These are phyloP conservation scores for Neolamprologus falcicula DNA, from an alignment of 2,113 vertebrate genomes.

Conservation along the genomic window DNA sequence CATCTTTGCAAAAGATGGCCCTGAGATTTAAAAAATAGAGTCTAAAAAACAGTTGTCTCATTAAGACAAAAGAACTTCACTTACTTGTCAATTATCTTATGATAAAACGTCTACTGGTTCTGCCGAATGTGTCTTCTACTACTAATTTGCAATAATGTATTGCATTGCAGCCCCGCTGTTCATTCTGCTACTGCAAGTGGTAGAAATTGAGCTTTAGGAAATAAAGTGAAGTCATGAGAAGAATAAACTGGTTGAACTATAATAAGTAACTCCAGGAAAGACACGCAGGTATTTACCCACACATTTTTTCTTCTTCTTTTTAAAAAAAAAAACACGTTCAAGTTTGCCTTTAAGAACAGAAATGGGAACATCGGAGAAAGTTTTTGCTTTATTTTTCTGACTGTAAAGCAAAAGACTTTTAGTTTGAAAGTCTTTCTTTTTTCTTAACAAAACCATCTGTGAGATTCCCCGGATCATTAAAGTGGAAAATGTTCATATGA, in stretches of 20 bases:
- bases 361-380: neutral
- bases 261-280: neutral
- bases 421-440: neutral
- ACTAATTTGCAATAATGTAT: neutral
- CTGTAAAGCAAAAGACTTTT: neutral
- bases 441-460: neutral
- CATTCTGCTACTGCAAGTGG: neutral
- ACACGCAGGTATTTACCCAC: neutral
- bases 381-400: neutral
- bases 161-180: neutral
- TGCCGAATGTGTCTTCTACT: neutral
- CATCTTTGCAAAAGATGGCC: neutral
- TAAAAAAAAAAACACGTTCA: neutral
- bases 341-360: neutral
- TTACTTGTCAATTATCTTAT: neutral
- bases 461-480: neutral
- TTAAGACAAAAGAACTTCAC: neutral
- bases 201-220: neutral
- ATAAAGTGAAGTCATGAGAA: neutral
- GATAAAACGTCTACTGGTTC: neutral
- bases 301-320: neutral
- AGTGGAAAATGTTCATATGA: neutral
- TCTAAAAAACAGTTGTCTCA: neutral
- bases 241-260: neutral
- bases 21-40: neutral